Evolutionary conservation across 2,888 invertebrate species (phyloP), one percentile per base, ranked within the genome.

Genomic region (Embidobia sp.): DNA sequence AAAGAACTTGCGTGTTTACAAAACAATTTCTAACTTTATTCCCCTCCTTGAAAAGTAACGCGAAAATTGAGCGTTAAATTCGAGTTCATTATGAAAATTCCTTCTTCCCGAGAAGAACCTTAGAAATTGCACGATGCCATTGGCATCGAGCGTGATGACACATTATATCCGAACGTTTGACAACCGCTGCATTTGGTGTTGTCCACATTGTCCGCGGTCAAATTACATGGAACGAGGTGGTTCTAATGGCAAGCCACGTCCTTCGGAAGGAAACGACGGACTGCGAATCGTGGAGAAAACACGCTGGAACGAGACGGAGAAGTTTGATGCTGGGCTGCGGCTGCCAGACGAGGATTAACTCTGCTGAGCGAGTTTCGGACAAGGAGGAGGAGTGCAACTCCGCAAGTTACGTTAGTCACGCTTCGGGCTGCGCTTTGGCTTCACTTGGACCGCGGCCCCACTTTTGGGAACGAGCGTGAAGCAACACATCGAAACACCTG

Each of bases 211-310:
- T 86, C 81, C 84, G 84, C 81, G 84, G 83, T 84, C 84, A 86
- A 87, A 87, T 87, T 87, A 86, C 85, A 84, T 80, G 84, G 84
- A 86, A 83, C 83, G 83, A 82, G 83, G 83, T 85, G 84, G 85
- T 86, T 86, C 86, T 86, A 86, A 87, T 86, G 84, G 85, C 83
- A 82, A 83, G 83, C 82, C 85, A 85, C 84, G 82, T 84, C 82
- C 81, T 78, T 78, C 74, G 69, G 77, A 78, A 69, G 67, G 78
- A 63, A 75, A 49, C 59, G 63, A 63, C 67, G 72, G 73, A 75
- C 80, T 78, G 79, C 72, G 74, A 79, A 73, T 64, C 49, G 64
- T 63, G 49, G 64, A 31, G 51, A 76, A 75, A 70, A 66, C 33
- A 63, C 69, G 72, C 51, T 49, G 18, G 27, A 63, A 51, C 44